Conservation (phyloP, 2,888 invertebrate species). For the Tortricodes alternella region DNA sequence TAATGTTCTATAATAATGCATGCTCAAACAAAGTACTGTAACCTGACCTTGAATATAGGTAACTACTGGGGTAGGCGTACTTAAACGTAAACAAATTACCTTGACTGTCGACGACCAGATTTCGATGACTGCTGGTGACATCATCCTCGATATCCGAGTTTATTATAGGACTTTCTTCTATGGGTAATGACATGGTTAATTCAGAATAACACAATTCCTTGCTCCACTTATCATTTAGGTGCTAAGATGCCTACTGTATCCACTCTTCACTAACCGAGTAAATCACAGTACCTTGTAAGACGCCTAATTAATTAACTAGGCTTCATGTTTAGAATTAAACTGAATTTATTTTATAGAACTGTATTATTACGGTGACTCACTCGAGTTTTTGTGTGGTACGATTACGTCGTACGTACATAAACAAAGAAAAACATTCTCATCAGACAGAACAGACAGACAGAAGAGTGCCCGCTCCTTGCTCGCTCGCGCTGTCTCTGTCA, state of each 20-base stretch:
- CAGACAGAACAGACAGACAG: too few relatives aligned
- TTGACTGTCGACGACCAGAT: slow-evolving; percentile 60
- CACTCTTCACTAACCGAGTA: not conserved
- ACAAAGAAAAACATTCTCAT: slow-evolving; percentile 24
- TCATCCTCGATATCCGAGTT: slow-evolving; percentile 73
- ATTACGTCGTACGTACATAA: slow-evolving; percentile 29
- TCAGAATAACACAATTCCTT: slow-evolving; percentile 33
- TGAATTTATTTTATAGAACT: slow-evolving; percentile 15
- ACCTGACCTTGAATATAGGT: slow-evolving; percentile 23
- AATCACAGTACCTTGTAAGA: slow-evolving; percentile 6
- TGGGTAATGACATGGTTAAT: slow-evolving; percentile 60
- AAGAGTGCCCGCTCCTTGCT: not conserved
- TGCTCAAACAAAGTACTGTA: not conserved
- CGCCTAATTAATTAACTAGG: slow-evolving; percentile 5
- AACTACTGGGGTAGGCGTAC: slow-evolving; percentile 13
- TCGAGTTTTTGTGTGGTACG: slow-evolving; percentile 21
- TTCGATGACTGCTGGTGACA: slow-evolving; percentile 64
- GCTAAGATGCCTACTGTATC: slow-evolving; percentile 1
- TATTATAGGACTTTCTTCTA: slow-evolving; percentile 73
- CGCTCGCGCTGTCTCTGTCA: not conserved
- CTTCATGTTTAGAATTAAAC: not conserved
- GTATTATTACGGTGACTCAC: slow-evolving; percentile 27
- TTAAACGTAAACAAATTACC: slow-evolving; percentile 45
- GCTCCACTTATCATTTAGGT: slow-evolving; percentile 25
- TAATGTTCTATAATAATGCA: not conserved